Conservation (phyloP, 2,888 invertebrate genomes). For the Dryobota labecula region DNA sequence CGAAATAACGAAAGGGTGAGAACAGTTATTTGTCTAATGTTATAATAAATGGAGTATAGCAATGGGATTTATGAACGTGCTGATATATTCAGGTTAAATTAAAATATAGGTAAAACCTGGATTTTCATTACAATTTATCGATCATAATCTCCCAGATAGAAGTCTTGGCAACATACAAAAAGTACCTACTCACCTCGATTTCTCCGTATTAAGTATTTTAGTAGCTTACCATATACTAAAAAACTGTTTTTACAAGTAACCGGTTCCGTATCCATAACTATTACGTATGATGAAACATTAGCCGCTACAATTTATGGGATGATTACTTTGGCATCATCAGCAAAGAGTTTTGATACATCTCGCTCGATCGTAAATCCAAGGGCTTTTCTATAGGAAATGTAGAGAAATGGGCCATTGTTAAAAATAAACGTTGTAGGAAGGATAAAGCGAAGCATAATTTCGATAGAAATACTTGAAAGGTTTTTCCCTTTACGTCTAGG, state of each 20-base stretch:
- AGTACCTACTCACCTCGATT: constrained; percentile 19
- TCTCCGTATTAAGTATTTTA: constrained; percentile 25
- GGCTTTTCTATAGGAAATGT: constrained; percentile 69
- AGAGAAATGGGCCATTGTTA: constrained; percentile 71
- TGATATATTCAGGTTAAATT: neutral
- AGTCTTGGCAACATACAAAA: constrained; percentile 33
- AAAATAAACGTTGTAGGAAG: constrained; percentile 56
- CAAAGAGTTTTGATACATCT: constrained; percentile 68
- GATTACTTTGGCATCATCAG: constrained; percentile 72
- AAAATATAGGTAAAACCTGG: neutral
- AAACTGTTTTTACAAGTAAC: constrained; percentile 51
- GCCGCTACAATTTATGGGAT: constrained; percentile 64
- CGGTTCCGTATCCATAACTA: constrained; percentile 57
- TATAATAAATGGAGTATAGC: too few relatives aligned
- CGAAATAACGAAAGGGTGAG: too few relatives aligned
- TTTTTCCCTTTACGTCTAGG: constrained; percentile 7
- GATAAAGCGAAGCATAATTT: constrained; percentile 21
- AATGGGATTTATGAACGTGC: neutral
- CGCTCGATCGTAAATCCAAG: constrained; percentile 70
- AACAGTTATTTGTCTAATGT: too few relatives aligned
- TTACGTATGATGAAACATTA: constrained; percentile 66
- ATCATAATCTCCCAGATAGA: neutral
- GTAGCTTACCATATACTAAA: constrained; percentile 45
- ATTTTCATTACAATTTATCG: constrained; percentile 8
- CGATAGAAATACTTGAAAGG: neutral